Conservation (phyloP, 2,888 invertebrate species). For the Agriopis leucophaearia region DNA sequence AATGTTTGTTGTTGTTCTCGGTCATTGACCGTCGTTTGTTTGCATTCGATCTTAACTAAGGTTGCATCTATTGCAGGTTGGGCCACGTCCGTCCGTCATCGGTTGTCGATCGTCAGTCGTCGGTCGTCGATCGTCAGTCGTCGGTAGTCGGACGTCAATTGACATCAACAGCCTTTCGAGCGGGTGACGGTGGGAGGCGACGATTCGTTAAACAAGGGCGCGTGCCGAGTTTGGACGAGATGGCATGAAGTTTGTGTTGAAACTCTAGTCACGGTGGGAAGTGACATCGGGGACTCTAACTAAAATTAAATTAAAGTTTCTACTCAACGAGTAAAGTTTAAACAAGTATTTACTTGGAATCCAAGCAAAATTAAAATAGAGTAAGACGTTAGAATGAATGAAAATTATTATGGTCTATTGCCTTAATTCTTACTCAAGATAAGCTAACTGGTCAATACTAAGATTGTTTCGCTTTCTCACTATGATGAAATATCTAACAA, state of each 20-base stretch:
- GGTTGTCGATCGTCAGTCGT: not conserved
- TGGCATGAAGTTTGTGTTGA: slow-evolving; percentile 1
- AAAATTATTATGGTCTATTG: not conserved
- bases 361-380: not conserved
- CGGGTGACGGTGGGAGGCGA: not conserved
- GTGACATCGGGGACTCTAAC: slow-evolving; percentile 7
- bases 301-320: slow-evolving; percentile 21
- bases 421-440: too few relatives aligned
- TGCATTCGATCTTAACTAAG: too few relatives aligned
- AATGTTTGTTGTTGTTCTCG: too few relatives aligned
- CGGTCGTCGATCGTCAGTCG: not conserved
- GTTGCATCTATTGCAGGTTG: too few relatives aligned
- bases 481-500: too few relatives aligned
- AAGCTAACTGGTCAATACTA: too few relatives aligned
- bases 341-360: not conserved
- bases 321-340: slow-evolving; percentile 2
- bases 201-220: slow-evolving; percentile 9
- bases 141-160: not conserved
- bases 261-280: slow-evolving; percentile 13
- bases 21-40: too few relatives aligned
- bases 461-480: too few relatives aligned
- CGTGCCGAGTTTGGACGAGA: slow-evolving; percentile 2
- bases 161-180: not conserved
- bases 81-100: not conserved
- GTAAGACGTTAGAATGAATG: not conserved